These are phyloP conservation scores for Zoanthus sansibaricus DNA, from an alignment of 92 coral and sea anemone genomes.

Conservation along the genomic window DNA sequence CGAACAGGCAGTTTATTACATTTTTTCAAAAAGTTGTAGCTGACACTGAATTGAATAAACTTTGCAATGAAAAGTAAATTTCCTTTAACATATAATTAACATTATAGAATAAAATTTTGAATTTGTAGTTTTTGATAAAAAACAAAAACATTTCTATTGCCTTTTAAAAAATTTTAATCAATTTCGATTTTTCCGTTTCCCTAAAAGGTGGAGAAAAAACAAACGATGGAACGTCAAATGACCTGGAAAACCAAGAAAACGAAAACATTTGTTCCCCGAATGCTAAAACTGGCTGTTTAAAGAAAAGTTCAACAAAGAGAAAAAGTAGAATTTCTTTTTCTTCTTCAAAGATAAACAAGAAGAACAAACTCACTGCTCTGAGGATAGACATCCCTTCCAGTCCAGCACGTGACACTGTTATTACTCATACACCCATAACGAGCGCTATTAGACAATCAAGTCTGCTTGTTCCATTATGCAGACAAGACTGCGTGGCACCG, in stretches of 20 bases:
- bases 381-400: conserved; percentile 5
- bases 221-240: neutral
- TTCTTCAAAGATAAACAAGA: neutral
- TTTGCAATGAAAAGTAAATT: too few relatives aligned
- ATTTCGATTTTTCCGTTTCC: neutral
- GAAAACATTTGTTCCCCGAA: neutral
- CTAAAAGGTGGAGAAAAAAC: neutral
- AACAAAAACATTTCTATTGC: neutral
- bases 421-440: neutral
- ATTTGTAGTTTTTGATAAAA: neutral
- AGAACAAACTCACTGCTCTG: neutral
- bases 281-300: neutral
- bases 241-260: neutral
- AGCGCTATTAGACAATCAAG: conserved; percentile 6
- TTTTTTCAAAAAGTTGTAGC: too few relatives aligned
- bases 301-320: neutral
- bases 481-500: neutral
- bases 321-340: neutral
- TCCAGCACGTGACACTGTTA: neutral
- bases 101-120: too few relatives aligned
- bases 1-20: too few relatives aligned
- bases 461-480: conserved; percentile 16
- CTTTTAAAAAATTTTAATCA: neutral
- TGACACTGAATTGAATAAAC: too few relatives aligned
- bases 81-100: too few relatives aligned